Percentiles rank a stretch among this genome's conserved stretches.
Evolutionary conservation across 2,797 vertebrate genomes (phyloP).

Genomic region (Melanotaenia trifasciata): DNA sequence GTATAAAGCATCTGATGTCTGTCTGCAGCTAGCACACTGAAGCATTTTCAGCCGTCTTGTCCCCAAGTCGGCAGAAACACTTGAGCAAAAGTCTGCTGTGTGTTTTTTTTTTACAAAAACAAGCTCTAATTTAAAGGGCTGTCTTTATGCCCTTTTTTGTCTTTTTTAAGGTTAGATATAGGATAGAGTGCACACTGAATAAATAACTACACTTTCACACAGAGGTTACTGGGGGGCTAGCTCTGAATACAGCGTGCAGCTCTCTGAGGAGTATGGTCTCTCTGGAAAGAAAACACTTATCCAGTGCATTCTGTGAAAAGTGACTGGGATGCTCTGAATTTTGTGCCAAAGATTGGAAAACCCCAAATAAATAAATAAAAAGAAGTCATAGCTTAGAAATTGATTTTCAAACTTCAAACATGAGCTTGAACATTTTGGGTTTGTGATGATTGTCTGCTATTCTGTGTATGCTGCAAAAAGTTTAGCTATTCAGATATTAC

Average conservation of each 20-base stretch:
- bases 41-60: conserved; percentile 65
- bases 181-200: conserved; percentile 68
- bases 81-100: conserved; percentile 55
- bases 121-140: conserved; percentile 72
- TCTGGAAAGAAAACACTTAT: conserved; percentile 62
- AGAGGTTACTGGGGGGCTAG: conserved; percentile 63
- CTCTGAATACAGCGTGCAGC: conserved; percentile 45
- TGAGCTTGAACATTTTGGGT: conserved; percentile 27
- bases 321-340: neutral
- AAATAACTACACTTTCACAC: conserved; percentile 69
- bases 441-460: conserved; percentile 32
- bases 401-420: neutral
- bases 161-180: conserved; percentile 56
- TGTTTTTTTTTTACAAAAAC: conserved; percentile 56
- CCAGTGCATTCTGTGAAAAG: conserved; percentile 35
- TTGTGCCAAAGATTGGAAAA: conserved; percentile 27
- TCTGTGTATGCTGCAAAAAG: conserved; percentile 39
- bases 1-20: conserved; percentile 72
- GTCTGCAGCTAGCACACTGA: conserved; percentile 49
- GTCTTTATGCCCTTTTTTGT: conserved; percentile 41
- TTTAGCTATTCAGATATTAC: conserved; percentile 47
- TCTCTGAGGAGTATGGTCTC: conserved; percentile 51
- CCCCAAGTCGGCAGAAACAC: conserved; percentile 71
- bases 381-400: conserved; percentile 12
- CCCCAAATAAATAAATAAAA: neutral